A percentile compares a stretch with the other conserved stretches of the same genome.
phyloP scores from a whole-genome alignment of 2,113 vertebrate genomes.

The Macquaria ambigua region DNA sequence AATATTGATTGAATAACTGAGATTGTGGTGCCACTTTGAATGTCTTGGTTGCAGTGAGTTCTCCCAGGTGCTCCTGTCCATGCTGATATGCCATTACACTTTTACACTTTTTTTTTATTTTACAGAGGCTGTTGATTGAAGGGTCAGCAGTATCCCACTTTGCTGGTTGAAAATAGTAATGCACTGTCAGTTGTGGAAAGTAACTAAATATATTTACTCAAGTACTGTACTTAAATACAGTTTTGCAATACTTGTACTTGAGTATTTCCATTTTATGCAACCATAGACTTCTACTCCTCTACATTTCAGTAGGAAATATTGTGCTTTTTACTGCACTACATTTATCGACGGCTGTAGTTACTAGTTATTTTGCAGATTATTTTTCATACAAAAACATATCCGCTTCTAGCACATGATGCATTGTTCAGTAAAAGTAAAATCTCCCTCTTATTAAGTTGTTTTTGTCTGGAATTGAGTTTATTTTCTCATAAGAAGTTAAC shows the following conservation, averaged over 20 bases:
- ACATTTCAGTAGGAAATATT: not conserved
- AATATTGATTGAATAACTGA: constrained; percentile 75
- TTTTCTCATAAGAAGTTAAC: not conserved
- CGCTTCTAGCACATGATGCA: not conserved
- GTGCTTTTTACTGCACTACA: not conserved
- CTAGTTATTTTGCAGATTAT: not conserved
- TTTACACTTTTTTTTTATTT: not conserved
- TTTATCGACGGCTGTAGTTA: not conserved
- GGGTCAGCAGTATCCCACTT: not conserved
- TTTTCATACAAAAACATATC: not conserved
- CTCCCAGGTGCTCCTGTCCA: not conserved
- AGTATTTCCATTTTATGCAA: not conserved
- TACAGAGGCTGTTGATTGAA: not conserved
- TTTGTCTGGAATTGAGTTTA: not conserved
- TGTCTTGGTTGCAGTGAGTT: not conserved
- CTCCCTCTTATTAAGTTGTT: not conserved
- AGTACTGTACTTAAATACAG: not conserved
- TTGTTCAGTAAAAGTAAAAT: not conserved
- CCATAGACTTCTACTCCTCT: not conserved
- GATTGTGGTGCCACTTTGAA: constrained; percentile 19
- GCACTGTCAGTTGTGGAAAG: not conserved
- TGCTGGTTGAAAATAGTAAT: not conserved
- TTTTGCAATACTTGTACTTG: not conserved
- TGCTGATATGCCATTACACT: not conserved
- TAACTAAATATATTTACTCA: not conserved